phyloP scores from a whole-genome alignment of 2,888 invertebrate genomes.

The Chrysolina americana region DNA sequence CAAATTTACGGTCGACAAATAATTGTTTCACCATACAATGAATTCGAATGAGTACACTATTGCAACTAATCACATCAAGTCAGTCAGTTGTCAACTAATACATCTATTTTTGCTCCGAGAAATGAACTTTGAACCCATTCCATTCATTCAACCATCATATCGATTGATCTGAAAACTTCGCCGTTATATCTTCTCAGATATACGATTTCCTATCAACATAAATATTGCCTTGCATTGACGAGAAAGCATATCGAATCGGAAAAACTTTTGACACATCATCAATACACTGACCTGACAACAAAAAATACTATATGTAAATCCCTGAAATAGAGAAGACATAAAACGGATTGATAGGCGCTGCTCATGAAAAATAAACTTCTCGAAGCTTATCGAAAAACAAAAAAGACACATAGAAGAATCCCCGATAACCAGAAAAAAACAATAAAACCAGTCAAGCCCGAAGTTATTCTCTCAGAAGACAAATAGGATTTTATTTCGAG shows the following conservation, averaged over 20 bases:
- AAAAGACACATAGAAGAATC: constrained; percentile 12
- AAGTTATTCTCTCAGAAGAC: constrained; percentile 33
- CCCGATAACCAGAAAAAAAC: constrained; percentile 11
- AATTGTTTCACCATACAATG: too few species aligned
- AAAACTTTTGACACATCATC: neutral
- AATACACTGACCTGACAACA: neutral
- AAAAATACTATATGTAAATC: constrained; percentile 6
- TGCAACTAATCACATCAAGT: too few species aligned
- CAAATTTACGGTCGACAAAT: too few species aligned
- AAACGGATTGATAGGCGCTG: neutral
- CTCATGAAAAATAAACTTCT: constrained; percentile 14
- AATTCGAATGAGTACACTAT: too few species aligned
- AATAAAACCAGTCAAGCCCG: constrained; percentile 29
- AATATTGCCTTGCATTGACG: neutral
- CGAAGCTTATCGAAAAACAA: constrained; percentile 7
- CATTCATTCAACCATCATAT: too few species aligned
- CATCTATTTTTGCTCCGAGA: too few species aligned
- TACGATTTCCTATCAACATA: too few species aligned
- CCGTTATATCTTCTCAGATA: too few species aligned
- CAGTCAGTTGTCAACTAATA: too few species aligned
- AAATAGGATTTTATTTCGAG: constrained; percentile 37
- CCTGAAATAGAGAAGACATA: neutral
- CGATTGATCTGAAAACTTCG: too few species aligned
- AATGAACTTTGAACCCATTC: too few species aligned
- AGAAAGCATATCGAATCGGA: neutral